Percentiles rank a stretch among this genome's conserved stretches.
Evolutionary conservation across 1,140 invertebrate species (phyloP).

Genomic region (Sweltsa coloradensis): DNA sequence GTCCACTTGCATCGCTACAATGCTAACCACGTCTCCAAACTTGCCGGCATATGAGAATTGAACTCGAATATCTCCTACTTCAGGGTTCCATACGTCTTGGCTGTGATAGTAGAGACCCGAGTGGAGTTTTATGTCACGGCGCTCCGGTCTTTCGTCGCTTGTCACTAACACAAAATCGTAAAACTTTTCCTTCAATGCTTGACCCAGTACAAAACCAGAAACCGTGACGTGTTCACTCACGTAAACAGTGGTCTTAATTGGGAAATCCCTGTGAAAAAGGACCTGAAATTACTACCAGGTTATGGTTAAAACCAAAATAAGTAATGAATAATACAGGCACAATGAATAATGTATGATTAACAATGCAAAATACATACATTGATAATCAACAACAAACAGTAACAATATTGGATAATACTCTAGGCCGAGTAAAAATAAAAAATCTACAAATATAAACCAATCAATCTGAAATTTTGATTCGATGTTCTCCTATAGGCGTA

Average conservation of each 20-base stretch:
- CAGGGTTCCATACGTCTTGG: constrained; percentile 67
- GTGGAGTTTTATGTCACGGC: constrained; percentile 69
- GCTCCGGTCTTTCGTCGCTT: constrained; percentile 68
- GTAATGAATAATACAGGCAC: too few species aligned
- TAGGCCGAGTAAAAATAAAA: too few species aligned
- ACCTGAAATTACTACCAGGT: too few species aligned
- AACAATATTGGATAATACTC: too few species aligned
- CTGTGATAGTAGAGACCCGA: constrained; percentile 76
- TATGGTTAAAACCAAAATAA: too few species aligned
- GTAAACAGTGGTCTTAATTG: constrained; percentile 33
- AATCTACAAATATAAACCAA: too few species aligned
- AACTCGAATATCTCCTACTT: constrained; percentile 69
- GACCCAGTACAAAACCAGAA: constrained; percentile 37
- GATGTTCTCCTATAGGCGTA: too few species aligned
- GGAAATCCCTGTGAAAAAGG: constrained; percentile 28
- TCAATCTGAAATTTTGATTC: too few species aligned
- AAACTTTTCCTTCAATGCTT: constrained; percentile 61
- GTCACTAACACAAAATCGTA: constrained; percentile 64
- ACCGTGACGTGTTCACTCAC: constrained; percentile 40
- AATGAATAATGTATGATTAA: constrained; percentile 37
- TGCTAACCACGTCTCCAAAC: constrained; percentile 55
- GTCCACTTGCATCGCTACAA: constrained; percentile 56
- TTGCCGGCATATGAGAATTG: constrained; percentile 74
- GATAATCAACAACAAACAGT: constrained; percentile 3
- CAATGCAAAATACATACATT: neutral